phyloP scores from a whole-genome alignment of 2,888 invertebrate genomes.

The Archaeoteleia sp. region DNA sequence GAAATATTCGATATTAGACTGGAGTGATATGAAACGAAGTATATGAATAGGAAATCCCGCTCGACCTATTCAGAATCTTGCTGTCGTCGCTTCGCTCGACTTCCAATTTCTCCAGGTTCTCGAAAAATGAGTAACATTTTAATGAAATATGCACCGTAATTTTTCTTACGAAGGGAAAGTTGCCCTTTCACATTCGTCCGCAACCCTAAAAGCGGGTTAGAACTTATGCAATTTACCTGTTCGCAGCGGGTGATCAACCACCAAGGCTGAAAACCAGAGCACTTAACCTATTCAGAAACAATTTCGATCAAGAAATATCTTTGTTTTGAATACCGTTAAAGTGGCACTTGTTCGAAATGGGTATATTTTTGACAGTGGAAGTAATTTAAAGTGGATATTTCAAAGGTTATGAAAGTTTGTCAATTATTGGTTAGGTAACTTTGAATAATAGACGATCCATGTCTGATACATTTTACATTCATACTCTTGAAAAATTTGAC shows the following conservation, averaged over 20 bases:
- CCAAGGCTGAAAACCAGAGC: slow-evolving; percentile 60
- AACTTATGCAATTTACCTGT: slow-evolving; percentile 55
- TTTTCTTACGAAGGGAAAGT: slow-evolving; percentile 70
- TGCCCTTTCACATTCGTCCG: slow-evolving; percentile 49
- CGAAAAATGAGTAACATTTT: slow-evolving; percentile 46
- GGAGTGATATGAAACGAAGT: neutral
- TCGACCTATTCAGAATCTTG: slow-evolving; percentile 8
- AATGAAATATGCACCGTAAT: slow-evolving; percentile 67
- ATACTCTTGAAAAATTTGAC: no score
- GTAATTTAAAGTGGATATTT: no score
- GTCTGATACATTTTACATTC: no score
- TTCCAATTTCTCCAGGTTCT: slow-evolving; percentile 54
- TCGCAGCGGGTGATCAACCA: slow-evolving; percentile 48
- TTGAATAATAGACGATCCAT: no score
- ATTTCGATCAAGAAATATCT: slow-evolving; percentile 22
- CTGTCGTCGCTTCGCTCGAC: slow-evolving; percentile 25
- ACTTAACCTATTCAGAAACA: slow-evolving; percentile 38
- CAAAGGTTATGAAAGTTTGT: no score
- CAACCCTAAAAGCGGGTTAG: slow-evolving; percentile 54
- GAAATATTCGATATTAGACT: slow-evolving; percentile 12
- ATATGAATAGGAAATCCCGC: slow-evolving; percentile 18
- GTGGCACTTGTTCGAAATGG: no score
- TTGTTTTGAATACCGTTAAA: slow-evolving; percentile 15
- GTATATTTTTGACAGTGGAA: no score
- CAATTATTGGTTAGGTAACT: no score